Evolutionary conservation across 1,140 invertebrate genomes (phyloP).

Genomic region (Sycophaga agraensis): DNA sequence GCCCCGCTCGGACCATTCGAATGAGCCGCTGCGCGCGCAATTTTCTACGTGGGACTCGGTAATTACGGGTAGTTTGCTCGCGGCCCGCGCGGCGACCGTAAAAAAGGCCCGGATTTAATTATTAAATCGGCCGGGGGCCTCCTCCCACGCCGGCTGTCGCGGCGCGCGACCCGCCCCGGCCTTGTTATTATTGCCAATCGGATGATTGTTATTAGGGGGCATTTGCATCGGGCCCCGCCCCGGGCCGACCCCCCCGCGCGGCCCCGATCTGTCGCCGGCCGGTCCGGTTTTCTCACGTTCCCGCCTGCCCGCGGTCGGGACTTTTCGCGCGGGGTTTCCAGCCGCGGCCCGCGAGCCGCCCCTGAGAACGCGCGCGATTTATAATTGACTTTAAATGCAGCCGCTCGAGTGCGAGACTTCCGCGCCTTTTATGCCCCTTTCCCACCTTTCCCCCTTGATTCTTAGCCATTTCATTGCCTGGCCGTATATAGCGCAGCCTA

Average conservation of each 20-base stretch:
- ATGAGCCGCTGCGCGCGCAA: slow-evolving; percentile 36
- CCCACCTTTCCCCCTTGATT: too few species aligned
- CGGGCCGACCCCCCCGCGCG: too few species aligned
- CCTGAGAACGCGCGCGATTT: slow-evolving; percentile 4
- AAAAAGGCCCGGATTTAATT: slow-evolving; percentile 29
- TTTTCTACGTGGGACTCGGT: slow-evolving; percentile 44
- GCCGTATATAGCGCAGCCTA: too few species aligned
- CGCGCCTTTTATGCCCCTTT: too few species aligned
- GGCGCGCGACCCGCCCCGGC: background rate
- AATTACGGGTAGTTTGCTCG: slow-evolving; percentile 37
- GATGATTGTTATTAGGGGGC: slow-evolving; percentile 18
- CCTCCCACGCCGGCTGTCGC: slow-evolving; percentile 12
- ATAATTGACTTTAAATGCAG: slow-evolving; percentile 14
- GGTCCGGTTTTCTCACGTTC: slow-evolving; percentile 1
- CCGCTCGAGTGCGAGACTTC: too few species aligned
- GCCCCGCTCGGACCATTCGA: slow-evolving; percentile 30
- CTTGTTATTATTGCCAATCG: slow-evolving; percentile 18
- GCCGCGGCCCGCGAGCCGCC: background rate
- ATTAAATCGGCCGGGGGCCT: slow-evolving; percentile 19
- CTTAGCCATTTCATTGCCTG: too few species aligned
- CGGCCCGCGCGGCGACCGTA: slow-evolving; percentile 16
- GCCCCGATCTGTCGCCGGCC: too few species aligned
- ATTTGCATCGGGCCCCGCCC: too few species aligned
- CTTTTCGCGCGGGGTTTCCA: too few species aligned
- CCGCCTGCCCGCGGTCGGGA: too few species aligned